Evolutionary conservation across 2,888 invertebrate species (phyloP).

Genomic region (Allacma fusca): DNA sequence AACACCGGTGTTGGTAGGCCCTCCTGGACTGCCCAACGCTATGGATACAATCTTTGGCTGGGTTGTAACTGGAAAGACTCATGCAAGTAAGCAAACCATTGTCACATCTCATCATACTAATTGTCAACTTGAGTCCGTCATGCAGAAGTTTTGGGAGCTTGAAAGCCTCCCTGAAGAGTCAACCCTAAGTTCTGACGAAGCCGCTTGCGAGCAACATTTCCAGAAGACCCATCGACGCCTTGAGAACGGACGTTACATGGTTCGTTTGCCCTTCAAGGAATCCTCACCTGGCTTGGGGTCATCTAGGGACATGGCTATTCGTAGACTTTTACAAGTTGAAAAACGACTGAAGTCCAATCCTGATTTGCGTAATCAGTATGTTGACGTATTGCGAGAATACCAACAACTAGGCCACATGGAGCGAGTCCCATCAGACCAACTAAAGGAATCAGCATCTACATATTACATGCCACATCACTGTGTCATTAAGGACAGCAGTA

Average conservation of each 20-base stretch:
- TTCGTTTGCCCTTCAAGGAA: not conserved
- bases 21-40: too few species aligned
- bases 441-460: too few species aligned
- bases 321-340: not conserved
- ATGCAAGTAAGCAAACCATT: too few species aligned
- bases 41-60: too few species aligned
- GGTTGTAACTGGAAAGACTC: too few species aligned
- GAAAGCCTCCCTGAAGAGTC: not conserved
- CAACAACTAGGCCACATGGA: too few species aligned
- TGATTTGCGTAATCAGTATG: not conserved
- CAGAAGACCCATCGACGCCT: not conserved
- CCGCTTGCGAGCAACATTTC: not conserved
- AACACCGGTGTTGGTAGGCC: not conserved
- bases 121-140: not conserved
- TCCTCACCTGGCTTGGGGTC: not conserved
- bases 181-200: not conserved
- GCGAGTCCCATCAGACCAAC: too few species aligned
- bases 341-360: not conserved
- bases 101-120: too few species aligned
- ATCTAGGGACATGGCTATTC: not conserved
- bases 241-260: not conserved
- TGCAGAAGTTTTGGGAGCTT: not conserved
- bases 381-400: too few species aligned
- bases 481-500: conserved; percentile 59
- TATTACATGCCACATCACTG: conserved; percentile 62